phyloP scores from a whole-genome alignment of 2,113 vertebrate species.

The Salminus brasiliensis region DNA sequence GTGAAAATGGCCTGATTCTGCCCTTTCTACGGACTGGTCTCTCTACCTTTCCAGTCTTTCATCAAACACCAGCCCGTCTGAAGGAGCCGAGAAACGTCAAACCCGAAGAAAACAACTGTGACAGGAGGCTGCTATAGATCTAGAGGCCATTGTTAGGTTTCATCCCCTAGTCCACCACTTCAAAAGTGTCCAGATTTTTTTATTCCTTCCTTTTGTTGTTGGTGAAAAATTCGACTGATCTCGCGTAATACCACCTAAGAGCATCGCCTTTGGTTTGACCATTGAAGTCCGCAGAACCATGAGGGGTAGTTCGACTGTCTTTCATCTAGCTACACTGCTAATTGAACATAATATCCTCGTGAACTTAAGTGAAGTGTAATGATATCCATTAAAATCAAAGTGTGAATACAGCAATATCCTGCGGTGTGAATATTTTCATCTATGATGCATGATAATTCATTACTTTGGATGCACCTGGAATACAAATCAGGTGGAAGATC shows the following conservation, averaged over 20 bases:
- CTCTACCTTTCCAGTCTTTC: slow-evolving; percentile 27
- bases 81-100: slow-evolving; percentile 41
- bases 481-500: slow-evolving; percentile 30
- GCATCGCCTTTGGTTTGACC: slow-evolving; percentile 50
- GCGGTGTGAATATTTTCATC: slow-evolving; percentile 49
- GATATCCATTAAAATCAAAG: slow-evolving; percentile 57
- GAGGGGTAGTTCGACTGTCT: slow-evolving; percentile 37
- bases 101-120: slow-evolving; percentile 47
- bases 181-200: slow-evolving; percentile 61
- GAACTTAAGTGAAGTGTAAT: slow-evolving; percentile 49
- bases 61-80: slow-evolving; percentile 48
- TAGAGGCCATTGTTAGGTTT: slow-evolving; percentile 52
- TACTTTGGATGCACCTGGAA: slow-evolving; percentile 30
- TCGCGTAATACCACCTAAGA: slow-evolving; percentile 48
- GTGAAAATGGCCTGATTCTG: slow-evolving; percentile 39
- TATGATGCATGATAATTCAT: slow-evolving; percentile 50
- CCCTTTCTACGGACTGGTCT: slow-evolving; percentile 47
- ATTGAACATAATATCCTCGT: slow-evolving; percentile 49
- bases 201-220: slow-evolving; percentile 32
- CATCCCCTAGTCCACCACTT: slow-evolving; percentile 49
- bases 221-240: slow-evolving; percentile 51
- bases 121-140: slow-evolving; percentile 43
- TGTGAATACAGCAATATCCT: slow-evolving; percentile 48
- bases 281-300: slow-evolving; percentile 49
- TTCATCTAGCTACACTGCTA: slow-evolving; percentile 52